Evolutionary conservation across 2,113 vertebrate genomes (phyloP).

Genomic region (Vanacampus margaritifer): DNA sequence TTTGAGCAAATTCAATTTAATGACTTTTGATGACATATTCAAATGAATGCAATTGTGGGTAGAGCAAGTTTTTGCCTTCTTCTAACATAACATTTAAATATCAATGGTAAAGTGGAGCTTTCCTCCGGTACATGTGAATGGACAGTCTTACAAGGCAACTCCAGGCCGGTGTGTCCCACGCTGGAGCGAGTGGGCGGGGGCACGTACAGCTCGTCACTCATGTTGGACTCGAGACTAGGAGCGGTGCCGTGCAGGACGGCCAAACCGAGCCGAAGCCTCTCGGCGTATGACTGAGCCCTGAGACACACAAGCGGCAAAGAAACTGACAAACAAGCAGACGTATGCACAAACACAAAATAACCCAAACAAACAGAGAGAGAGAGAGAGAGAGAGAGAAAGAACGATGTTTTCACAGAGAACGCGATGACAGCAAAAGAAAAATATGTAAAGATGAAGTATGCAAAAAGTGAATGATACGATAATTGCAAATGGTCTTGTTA

Average conservation of each 20-base stretch:
- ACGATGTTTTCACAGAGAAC: constrained; percentile 5
- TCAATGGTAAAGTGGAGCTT: not conserved
- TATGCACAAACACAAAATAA: not conserved
- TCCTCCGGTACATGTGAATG: not conserved
- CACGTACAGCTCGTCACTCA: constrained; percentile 89
- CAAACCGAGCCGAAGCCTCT: constrained; percentile 88
- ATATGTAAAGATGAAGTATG: not conserved
- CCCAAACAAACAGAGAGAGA: not conserved
- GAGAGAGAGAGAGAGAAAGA: not conserved
- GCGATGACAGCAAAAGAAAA: not conserved
- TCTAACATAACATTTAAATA: too few relatives aligned
- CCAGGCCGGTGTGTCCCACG: constrained; percentile 85
- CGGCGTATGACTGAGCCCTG: constrained; percentile 94
- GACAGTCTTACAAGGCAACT: constrained; percentile 85
- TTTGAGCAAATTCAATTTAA: too few relatives aligned
- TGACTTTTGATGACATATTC: too few relatives aligned
- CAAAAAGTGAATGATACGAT: not conserved
- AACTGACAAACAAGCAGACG: constrained; percentile 3
- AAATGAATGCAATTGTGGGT: too few relatives aligned
- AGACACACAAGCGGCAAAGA: constrained; percentile 24
- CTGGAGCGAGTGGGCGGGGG: constrained; percentile 85
- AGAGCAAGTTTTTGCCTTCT: too few relatives aligned
- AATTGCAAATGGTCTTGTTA: constrained; percentile 46
- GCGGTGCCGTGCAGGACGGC: constrained; percentile 95
- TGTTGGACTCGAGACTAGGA: constrained; percentile 87